phyloP scores from a whole-genome alignment of 2,113 vertebrate genomes.

The Phaetusa simplex region DNA sequence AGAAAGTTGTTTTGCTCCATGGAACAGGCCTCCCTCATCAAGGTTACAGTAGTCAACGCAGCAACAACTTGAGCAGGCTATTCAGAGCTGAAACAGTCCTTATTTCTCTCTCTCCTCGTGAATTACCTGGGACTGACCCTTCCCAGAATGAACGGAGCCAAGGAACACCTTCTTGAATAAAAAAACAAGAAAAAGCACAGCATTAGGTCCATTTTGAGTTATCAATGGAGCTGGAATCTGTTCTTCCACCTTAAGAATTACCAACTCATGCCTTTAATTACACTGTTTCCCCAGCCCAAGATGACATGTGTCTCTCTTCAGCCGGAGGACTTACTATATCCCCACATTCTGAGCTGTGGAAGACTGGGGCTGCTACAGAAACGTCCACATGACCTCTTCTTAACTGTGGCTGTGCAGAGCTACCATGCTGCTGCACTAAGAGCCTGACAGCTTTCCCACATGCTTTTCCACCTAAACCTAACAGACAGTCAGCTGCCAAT shows the following conservation, averaged over 20 bases:
- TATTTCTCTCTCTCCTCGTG: accelerated
- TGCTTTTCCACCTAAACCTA: background rate
- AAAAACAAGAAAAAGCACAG: background rate
- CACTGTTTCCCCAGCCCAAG: background rate
- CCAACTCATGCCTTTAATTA: background rate
- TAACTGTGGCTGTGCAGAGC: background rate
- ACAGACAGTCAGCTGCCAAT: background rate
- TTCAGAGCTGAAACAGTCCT: background rate
- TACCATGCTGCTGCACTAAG: background rate
- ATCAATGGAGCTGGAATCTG: background rate
- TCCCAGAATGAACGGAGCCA: no score
- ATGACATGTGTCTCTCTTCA: accelerated
- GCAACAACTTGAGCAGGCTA: background rate
- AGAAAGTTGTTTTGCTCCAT: background rate
- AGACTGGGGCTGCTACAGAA: background rate
- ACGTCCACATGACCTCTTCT: background rate
- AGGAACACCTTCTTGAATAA: background rate
- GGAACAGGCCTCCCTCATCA: background rate
- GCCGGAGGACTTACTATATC: background rate
- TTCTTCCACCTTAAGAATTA: background rate
- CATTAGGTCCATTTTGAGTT: background rate
- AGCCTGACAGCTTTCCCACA: background rate
- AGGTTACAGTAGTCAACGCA: background rate
- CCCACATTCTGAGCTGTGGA: background rate
- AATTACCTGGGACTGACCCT: background rate